Evolutionary conservation across 2,888 invertebrate genomes (phyloP).

Genomic region (Cryptophagus acutangulus): DNA sequence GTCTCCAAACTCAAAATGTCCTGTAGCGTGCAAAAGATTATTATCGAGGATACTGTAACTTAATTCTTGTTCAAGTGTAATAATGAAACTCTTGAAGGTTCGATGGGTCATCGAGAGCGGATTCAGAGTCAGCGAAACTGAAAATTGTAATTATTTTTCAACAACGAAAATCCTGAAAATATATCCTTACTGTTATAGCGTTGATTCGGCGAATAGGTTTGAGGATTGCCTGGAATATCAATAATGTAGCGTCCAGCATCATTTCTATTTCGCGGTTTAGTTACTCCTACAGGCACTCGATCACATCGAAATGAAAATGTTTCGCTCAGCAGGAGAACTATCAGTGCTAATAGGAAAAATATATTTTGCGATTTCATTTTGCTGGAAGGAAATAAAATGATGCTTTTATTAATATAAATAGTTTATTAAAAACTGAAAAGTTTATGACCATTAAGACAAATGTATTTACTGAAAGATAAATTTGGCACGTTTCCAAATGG

Average conservation of each 20-base stretch:
- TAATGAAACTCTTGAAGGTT: slow-evolving; percentile 26
- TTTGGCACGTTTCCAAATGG: neutral
- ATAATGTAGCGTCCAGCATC: slow-evolving; percentile 46
- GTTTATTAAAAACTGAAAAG: too few relatives aligned
- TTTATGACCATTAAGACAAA: too few relatives aligned
- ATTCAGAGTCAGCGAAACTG: slow-evolving; percentile 30
- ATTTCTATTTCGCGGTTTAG: slow-evolving; percentile 51
- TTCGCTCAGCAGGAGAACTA: slow-evolving; percentile 10
- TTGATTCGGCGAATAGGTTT: slow-evolving; percentile 30
- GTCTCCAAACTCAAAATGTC: slow-evolving; percentile 63
- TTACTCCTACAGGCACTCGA: slow-evolving; percentile 47
- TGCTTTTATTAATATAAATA: neutral
- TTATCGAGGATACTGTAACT: slow-evolving; percentile 36
- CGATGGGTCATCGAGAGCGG: slow-evolving; percentile 14
- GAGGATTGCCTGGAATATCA: slow-evolving; percentile 35
- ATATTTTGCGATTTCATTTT: slow-evolving; percentile 7
- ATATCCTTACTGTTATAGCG: slow-evolving; percentile 31
- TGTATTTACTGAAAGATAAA: too few relatives aligned
- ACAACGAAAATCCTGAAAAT: neutral
- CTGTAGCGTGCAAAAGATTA: slow-evolving; percentile 39
- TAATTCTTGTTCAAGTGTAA: slow-evolving; percentile 54
- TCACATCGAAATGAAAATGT: slow-evolving; percentile 30
- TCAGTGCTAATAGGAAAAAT: slow-evolving; percentile 8
- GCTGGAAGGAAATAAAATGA: neutral
- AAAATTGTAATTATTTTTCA: slow-evolving; percentile 9